These are phyloP conservation scores for Pristionchus fissidentatus DNA, from an alignment of 2,888 invertebrate genomes.

Conservation along the genomic window DNA sequence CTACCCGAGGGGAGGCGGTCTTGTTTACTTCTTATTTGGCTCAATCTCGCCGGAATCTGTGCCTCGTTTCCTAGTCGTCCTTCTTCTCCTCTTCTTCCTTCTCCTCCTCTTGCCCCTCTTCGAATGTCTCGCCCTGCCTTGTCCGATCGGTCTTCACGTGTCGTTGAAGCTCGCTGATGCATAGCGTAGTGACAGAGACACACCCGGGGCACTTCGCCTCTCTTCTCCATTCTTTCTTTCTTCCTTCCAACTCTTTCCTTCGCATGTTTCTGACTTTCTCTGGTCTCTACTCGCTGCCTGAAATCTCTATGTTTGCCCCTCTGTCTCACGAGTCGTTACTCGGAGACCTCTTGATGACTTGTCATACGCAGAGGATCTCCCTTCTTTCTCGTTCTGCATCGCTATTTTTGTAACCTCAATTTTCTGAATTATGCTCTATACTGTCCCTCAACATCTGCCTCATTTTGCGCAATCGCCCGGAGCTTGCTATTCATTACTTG, in stretches of 20 bases:
- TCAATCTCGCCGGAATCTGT: constrained; percentile 37
- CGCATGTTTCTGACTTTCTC: constrained; percentile 13
- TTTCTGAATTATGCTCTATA: neutral
- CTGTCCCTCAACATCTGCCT: neutral
- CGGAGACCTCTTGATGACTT: constrained; percentile 1
- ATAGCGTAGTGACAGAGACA: constrained; percentile 37
- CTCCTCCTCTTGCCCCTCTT: neutral
- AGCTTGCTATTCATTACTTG: neutral
- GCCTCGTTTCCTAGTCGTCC: too few relatives aligned
- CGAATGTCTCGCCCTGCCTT: neutral
- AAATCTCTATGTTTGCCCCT: neutral
- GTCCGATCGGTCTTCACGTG: constrained; percentile 3
- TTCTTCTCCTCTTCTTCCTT: constrained; percentile 12
- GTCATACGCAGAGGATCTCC: neutral
- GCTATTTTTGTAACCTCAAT: neutral
- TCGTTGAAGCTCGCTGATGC: constrained; percentile 21
- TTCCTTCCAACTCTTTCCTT: neutral
- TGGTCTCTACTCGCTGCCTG: neutral
- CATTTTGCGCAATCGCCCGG: neutral
- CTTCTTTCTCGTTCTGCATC: neutral
- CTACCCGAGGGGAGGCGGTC: neutral
- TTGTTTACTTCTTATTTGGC: constrained; percentile 38
- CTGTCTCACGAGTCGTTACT: neutral
- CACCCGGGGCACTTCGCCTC: constrained; percentile 36
- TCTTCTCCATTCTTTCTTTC: neutral